phyloP scores from a whole-genome alignment of 64 coral and sea anemone species.

The Stylophora pistillata region DNA sequence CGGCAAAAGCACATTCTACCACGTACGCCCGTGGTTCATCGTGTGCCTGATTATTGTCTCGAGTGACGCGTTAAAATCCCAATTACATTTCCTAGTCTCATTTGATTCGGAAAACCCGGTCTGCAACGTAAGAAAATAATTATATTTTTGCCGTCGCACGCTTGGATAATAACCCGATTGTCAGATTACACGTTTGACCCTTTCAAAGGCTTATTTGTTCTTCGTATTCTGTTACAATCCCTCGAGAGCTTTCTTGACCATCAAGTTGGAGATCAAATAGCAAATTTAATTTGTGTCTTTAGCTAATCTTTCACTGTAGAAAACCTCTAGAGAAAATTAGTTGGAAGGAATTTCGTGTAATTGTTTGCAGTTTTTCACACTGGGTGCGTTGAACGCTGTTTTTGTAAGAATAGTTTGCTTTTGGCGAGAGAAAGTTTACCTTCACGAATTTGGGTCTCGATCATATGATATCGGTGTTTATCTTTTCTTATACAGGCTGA shows the following conservation, averaged over 20 bases:
- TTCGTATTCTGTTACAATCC: slow-evolving; percentile 28
- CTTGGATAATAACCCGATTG: neutral
- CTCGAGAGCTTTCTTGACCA: slow-evolving; percentile 24
- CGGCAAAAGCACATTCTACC: slow-evolving; percentile 61
- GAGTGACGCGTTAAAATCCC: neutral
- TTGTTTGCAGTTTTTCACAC: neutral
- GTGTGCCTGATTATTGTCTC: neutral
- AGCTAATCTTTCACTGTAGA: slow-evolving; percentile 4
- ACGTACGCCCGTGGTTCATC: slow-evolving; percentile 30
- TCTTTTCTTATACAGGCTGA: slow-evolving; percentile 76
- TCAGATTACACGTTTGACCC: slow-evolving; percentile 22
- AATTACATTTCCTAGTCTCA: slow-evolving; percentile 52
- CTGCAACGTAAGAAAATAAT: neutral
- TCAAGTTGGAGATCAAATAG: slow-evolving; percentile 26
- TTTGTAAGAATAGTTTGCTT: slow-evolving; percentile 30
- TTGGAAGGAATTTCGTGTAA: neutral
- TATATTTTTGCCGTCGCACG: slow-evolving; percentile 1
- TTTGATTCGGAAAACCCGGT: slow-evolving; percentile 29
- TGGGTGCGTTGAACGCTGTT: neutral
- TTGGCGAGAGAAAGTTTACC: slow-evolving; percentile 29
- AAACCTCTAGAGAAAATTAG: neutral
- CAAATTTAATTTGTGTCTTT: neutral
- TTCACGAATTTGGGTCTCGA: neutral
- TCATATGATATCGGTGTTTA: slow-evolving; percentile 42
- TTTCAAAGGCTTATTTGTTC: slow-evolving; percentile 13